A percentile compares a stretch with the other conserved stretches of the same genome.
Evolutionary conservation across 1,140 invertebrate species (phyloP).

Genomic region (Stegodyphus mimosarum): DNA sequence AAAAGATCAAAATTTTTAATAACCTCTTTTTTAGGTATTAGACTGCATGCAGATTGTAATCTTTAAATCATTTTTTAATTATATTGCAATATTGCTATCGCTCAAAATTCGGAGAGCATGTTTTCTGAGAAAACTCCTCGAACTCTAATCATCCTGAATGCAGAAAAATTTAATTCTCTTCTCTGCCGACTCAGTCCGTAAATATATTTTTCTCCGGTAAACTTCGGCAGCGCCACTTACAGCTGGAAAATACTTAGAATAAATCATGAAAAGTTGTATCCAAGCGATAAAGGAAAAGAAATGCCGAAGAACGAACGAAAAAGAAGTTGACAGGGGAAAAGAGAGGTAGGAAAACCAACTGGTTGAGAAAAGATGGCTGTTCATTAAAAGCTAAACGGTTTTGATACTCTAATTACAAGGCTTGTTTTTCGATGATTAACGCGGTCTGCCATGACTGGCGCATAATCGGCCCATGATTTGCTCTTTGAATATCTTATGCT

Average conservation of each 20-base stretch:
- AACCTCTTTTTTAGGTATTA: too few species aligned
- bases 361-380: neutral
- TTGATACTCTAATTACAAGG: neutral
- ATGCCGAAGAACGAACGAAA: neutral
- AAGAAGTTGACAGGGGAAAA: neutral
- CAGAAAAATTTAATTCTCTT: too few species aligned
- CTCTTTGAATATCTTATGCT: neutral
- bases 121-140: too few species aligned
- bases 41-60: too few species aligned
- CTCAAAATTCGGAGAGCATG: too few species aligned
- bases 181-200: too few species aligned
- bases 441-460: neutral
- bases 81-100: too few species aligned
- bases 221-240: neutral
- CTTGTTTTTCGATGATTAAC: neutral
- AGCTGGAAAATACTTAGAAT: neutral
- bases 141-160: too few species aligned
- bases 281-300: too few species aligned
- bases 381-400: neutral
- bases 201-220: neutral
- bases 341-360: neutral
- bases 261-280: neutral
- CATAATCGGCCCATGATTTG: neutral
- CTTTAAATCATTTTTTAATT: too few species aligned
- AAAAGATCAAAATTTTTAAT: too few species aligned